Percentiles rank a stretch among this genome's conserved stretches.
These are phyloP conservation scores for Eucera pruinosa DNA, from an alignment of 2,888 invertebrate species.

Conservation along the genomic window DNA sequence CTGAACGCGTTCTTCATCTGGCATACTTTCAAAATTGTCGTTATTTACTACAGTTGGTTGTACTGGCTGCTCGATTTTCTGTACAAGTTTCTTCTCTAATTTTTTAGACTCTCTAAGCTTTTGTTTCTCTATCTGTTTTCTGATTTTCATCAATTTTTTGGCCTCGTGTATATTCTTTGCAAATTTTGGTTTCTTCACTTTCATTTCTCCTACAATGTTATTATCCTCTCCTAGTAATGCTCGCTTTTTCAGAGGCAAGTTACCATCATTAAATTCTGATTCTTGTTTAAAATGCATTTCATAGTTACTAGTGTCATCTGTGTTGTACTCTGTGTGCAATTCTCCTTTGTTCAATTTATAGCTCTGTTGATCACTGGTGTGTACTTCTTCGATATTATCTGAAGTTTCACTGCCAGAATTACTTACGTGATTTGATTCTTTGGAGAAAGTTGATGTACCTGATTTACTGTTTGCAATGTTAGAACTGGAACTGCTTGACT, in stretches of 20 bases:
- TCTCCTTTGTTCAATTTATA: slow-evolving; percentile 31
- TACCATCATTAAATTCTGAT: slow-evolving; percentile 60
- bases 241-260: slow-evolving; percentile 80
- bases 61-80: slow-evolving; percentile 44
- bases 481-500: slow-evolving; percentile 69
- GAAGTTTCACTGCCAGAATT: slow-evolving; percentile 82
- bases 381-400: slow-evolving; percentile 77
- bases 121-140: slow-evolving; percentile 88
- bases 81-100: slow-evolving; percentile 64
- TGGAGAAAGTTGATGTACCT: slow-evolving; percentile 83
- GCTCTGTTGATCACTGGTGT: slow-evolving; percentile 59
- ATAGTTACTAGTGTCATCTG: slow-evolving; percentile 16
- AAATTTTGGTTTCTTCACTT: slow-evolving; percentile 88
- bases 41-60: slow-evolving; percentile 31
- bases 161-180: slow-evolving; percentile 89
- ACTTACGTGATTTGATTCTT: slow-evolving; percentile 86
- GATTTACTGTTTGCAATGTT: slow-evolving; percentile 59
- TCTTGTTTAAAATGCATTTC: slow-evolving; percentile 40
- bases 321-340: slow-evolving; percentile 37
- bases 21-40: slow-evolving; percentile 72
- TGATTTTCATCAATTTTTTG: slow-evolving; percentile 88
- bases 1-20: slow-evolving; percentile 82
- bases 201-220: slow-evolving; percentile 68
- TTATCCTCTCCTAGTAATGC: slow-evolving; percentile 69
- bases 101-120: slow-evolving; percentile 86